These are phyloP conservation scores for Eubucco bourcierii DNA, from an alignment of 2,113 vertebrate genomes.

Conservation along the genomic window DNA sequence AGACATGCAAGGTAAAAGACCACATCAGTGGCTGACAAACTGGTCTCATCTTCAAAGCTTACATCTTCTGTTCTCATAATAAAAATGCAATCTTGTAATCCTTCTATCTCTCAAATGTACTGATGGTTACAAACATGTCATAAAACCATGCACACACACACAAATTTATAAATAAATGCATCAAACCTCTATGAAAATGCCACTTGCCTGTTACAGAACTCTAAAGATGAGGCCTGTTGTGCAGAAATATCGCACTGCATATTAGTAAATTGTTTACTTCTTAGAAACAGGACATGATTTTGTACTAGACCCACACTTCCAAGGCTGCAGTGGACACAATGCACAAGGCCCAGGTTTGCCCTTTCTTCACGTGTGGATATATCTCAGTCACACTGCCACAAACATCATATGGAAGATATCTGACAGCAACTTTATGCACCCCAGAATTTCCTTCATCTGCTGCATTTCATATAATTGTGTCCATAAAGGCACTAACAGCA, in stretches of 20 bases:
- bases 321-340: not conserved
- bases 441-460: not conserved
- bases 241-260: not conserved
- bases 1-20: not conserved
- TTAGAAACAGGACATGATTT: not conserved
- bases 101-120: not conserved
- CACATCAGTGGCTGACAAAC: not conserved
- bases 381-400: not conserved
- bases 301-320: not conserved
- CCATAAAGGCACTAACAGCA: not conserved
- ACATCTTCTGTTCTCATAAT: not conserved
- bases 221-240: not conserved
- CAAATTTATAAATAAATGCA: not conserved
- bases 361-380: not conserved
- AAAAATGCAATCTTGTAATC: not conserved
- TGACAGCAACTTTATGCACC: not conserved
- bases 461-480: not conserved
- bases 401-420: rapidly evolving
- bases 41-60: not conserved
- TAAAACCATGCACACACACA: not conserved
- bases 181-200: not conserved
- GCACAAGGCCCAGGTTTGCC: not conserved
- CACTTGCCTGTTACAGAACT: not conserved
- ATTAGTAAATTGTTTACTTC: not conserved
- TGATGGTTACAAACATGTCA: not conserved